Conservation (phyloP, 2,113 vertebrate genomes). For the Bothrops jararaca region DNA sequence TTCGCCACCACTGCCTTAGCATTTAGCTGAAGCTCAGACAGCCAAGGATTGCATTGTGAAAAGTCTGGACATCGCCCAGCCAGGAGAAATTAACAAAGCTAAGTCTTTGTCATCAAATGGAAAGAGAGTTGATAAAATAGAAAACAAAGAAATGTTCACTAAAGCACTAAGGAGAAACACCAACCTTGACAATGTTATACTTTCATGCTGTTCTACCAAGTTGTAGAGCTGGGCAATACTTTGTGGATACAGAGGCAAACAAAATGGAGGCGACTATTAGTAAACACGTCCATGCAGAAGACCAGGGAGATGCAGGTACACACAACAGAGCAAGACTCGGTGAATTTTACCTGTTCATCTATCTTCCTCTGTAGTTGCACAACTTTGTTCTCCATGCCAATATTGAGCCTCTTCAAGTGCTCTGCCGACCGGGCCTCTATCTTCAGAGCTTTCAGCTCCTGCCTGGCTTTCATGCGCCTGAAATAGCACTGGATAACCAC, state of each 20-base stretch:
- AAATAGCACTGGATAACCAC: slow-evolving; percentile 84
- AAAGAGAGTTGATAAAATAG: background rate
- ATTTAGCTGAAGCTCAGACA: background rate
- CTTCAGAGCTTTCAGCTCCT: slow-evolving; percentile 82
- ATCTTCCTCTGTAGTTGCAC: slow-evolving; percentile 94
- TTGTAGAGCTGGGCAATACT: background rate
- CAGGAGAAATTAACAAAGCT: background rate
- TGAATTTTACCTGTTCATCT: slow-evolving; percentile 81
- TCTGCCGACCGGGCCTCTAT: slow-evolving; percentile 86
- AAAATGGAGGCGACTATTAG: background rate
- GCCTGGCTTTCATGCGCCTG: slow-evolving; percentile 77
- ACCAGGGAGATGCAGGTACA: background rate
- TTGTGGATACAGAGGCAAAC: background rate
- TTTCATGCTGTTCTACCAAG: background rate
- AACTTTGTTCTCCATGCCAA: slow-evolving; percentile 98
- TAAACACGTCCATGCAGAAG: background rate
- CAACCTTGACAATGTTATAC: background rate
- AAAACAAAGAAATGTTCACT: background rate
- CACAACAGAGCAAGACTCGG: background rate
- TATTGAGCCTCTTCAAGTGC: slow-evolving; percentile 88
- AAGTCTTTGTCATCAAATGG: background rate
- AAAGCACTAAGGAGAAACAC: background rate
- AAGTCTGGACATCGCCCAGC: background rate
- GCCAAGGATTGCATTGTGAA: background rate
- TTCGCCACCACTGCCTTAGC: no score